Evolutionary conservation across 2,888 invertebrate genomes (phyloP), one percentile per base, ranked within the genome.

Genomic region (Torymus texanus): DNA sequence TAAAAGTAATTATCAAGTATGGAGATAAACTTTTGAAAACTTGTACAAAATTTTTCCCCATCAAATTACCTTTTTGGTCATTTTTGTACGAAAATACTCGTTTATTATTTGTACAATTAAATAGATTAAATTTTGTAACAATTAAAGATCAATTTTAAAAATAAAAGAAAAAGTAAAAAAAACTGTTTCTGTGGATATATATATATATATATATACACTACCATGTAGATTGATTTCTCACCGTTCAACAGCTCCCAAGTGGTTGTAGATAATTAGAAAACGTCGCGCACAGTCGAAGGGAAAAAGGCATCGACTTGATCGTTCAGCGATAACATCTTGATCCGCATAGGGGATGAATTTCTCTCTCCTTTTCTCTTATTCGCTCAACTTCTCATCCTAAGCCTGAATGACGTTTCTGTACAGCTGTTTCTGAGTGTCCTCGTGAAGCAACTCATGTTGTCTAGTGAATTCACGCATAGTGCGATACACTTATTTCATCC

Each of bases 361-460:
- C 18, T 10, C 65, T 59, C 10, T 56, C 75, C 62, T 21, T 81
- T 73, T 59, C 56, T 75, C 62, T 56, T 55, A 16, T 21, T 58
- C 58, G 13, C 55, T 72, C 18, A 11, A 18, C 59, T 61, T 73
- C 55, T 65, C 63, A 18, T 75, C 77, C 84, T 89, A 89, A 90
- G 87, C 87, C 86, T 89, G 88, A 90, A 82, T 88, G 89, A 90
- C 88, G 86, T 87, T 88, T 88, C 85, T 85, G 85, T 88, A 81
- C 86, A 84, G 83, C 16, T 63, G 16, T 63, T 68, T 51, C 24
- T 82, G 84, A 82, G 81, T 85, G 84, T 86, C 85, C 84, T 83
- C 81, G 83, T 71, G 70, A 74, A 16, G 66, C 55, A 41, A 73
- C 41, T 53, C 50, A 58, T 41, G 18, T 58, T 70, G 8, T 41